phyloP scores from a whole-genome alignment of 2,113 vertebrate species.

The Coregonus clupeaformis region DNA sequence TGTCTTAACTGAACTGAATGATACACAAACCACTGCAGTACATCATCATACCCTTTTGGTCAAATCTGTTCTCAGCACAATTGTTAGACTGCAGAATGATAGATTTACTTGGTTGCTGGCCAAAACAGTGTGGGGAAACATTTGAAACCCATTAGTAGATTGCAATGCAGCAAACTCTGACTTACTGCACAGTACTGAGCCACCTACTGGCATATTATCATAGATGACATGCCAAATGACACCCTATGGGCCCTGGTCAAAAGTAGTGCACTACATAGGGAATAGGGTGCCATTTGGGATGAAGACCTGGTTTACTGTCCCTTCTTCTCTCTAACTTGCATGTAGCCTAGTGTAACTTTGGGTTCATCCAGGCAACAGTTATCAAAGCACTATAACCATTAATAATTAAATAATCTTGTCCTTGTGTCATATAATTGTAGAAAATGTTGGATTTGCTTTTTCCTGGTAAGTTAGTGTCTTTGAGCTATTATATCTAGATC shows the following conservation, averaged over 20 bases:
- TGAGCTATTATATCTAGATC: no score
- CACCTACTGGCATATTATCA: conserved; percentile 2
- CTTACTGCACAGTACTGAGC: background rate
- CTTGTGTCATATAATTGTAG: no score
- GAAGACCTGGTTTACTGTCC: no score
- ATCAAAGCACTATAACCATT: no score
- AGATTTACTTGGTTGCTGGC: conserved; percentile 13
- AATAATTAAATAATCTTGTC: no score
- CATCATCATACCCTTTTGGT: background rate
- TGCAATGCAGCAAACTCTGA: conserved; percentile 9
- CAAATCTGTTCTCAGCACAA: conserved; percentile 21
- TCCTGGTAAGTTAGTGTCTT: no score
- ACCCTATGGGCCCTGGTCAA: background rate
- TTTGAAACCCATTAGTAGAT: conserved; percentile 25
- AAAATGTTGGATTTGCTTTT: no score
- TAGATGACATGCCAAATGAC: background rate
- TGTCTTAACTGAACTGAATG: background rate
- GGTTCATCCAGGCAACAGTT: no score
- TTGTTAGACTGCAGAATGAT: background rate
- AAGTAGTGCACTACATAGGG: background rate
- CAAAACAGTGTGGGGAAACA: conserved; percentile 8
- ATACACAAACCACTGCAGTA: conserved; percentile 20
- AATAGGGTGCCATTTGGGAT: no score
- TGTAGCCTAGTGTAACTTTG: no score
- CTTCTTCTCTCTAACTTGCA: no score